Conservation (phyloP, 2,113 vertebrate genomes). For the Etheostoma cragini region DNA sequence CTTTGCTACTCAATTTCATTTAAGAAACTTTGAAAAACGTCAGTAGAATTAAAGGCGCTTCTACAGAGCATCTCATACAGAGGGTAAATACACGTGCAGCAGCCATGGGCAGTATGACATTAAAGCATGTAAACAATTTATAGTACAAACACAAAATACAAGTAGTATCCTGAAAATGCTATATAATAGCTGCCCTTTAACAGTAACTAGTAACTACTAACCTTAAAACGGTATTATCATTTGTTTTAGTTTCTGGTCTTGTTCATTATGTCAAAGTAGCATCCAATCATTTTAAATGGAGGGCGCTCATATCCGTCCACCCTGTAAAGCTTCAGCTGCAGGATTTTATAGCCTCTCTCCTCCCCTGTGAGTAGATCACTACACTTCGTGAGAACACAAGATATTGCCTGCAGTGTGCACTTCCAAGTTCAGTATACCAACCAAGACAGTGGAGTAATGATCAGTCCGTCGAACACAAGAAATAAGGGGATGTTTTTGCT, state of each 20-base stretch:
- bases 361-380: conserved; percentile 62
- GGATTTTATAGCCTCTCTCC: conserved; percentile 58
- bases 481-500: conserved; percentile 30
- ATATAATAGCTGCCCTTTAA: neutral
- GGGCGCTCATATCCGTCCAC: conserved; percentile 33
- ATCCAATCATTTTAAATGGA: conserved; percentile 44
- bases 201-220: neutral
- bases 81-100: too few relatives aligned
- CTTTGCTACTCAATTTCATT: neutral
- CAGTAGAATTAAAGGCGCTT: too few relatives aligned
- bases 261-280: conserved; percentile 36
- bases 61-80: too few relatives aligned
- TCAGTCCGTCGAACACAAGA: conserved; percentile 33
- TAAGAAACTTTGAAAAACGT: neutral
- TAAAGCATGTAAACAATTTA: too few relatives aligned
- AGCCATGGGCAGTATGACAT: too few relatives aligned
- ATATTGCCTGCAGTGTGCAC: conserved; percentile 58
- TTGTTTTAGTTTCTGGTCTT: conserved; percentile 23
- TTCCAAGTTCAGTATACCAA: conserved; percentile 44
- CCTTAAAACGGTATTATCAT: conserved; percentile 19
- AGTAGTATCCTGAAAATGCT: too few relatives aligned
- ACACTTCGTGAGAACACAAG: conserved; percentile 34
- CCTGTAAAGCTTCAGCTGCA: conserved; percentile 47
- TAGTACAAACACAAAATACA: too few relatives aligned
- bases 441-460: conserved; percentile 48